A percentile compares a stretch with the other conserved stretches of the same genome.
Evolutionary conservation across 2,797 vertebrate genomes (phyloP).

Genomic region (Acropternis orthonyx): DNA sequence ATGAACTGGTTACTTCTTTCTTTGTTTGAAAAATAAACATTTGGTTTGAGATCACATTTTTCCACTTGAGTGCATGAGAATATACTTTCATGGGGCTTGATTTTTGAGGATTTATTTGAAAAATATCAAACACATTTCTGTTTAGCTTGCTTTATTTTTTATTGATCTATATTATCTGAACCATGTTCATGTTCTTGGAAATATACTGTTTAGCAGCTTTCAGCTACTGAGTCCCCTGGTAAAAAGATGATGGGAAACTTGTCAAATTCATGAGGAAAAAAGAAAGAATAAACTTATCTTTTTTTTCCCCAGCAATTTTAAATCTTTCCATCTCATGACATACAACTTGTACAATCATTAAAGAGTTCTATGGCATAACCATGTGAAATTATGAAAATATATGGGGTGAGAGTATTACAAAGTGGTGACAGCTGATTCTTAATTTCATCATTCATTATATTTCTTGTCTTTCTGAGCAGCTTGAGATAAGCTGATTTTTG

Average conservation of each 20-base stretch:
- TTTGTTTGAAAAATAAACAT: conserved; percentile 74
- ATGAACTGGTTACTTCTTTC: conserved; percentile 58
- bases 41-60: conserved; percentile 66
- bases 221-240: background rate
- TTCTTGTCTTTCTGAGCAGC: conserved; percentile 3
- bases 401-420: background rate
- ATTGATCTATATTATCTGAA: background rate
- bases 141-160: background rate
- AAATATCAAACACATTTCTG: conserved; percentile 5
- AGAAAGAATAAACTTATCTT: background rate
- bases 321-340: background rate
- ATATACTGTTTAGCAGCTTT: background rate
- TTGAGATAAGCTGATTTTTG: conserved; percentile 50
- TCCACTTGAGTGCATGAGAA: conserved; percentile 55
- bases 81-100: conserved; percentile 34
- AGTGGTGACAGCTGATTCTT: conserved; percentile 22
- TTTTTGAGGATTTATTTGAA: conserved; percentile 10
- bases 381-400: background rate
- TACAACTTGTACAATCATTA: background rate
- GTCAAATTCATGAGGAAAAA: background rate
- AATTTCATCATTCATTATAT: background rate
- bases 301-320: background rate
- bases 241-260: background rate
- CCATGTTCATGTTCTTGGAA: background rate
- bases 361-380: conserved; percentile 11